Percentiles rank a stretch among this genome's conserved stretches.
Evolutionary conservation across 2,113 vertebrate genomes (phyloP).

Genomic region (Nothoprocta perdicaria): DNA sequence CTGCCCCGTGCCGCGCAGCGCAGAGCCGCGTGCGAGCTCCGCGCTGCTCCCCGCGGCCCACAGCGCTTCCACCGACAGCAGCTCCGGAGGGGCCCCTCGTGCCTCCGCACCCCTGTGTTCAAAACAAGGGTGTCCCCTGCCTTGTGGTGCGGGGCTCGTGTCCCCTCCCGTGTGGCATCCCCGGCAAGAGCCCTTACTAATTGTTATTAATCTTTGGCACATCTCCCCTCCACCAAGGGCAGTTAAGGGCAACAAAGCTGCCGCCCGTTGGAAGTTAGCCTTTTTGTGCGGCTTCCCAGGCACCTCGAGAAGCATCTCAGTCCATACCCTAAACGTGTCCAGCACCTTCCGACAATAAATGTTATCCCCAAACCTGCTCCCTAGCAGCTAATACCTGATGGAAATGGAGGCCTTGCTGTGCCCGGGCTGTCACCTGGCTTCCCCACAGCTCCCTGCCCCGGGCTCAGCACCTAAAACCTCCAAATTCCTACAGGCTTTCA

Average conservation of each 20-base stretch:
- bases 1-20: neutral
- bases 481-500: neutral
- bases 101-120: neutral
- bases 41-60: neutral
- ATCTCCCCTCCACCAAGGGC: fast-evolving
- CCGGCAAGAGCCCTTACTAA: too few relatives aligned
- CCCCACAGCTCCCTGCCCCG: neutral
- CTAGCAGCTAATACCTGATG: fast-evolving
- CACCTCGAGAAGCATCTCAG: neutral
- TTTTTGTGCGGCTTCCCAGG: neutral
- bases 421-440: neutral
- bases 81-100: fast-evolving
- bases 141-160: too few relatives aligned
- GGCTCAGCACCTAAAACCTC: neutral
- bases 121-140: neutral
- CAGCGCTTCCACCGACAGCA: fast-evolving
- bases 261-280: neutral
- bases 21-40: neutral
- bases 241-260: fast-evolving
- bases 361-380: neutral
- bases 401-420: neutral
- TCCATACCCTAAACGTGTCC: neutral
- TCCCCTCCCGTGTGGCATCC: neutral
- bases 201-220: neutral
- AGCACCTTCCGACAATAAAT: neutral